These are phyloP conservation scores for Leptopilina clavipes DNA, from an alignment of 1,140 invertebrate species.

Conservation along the genomic window DNA sequence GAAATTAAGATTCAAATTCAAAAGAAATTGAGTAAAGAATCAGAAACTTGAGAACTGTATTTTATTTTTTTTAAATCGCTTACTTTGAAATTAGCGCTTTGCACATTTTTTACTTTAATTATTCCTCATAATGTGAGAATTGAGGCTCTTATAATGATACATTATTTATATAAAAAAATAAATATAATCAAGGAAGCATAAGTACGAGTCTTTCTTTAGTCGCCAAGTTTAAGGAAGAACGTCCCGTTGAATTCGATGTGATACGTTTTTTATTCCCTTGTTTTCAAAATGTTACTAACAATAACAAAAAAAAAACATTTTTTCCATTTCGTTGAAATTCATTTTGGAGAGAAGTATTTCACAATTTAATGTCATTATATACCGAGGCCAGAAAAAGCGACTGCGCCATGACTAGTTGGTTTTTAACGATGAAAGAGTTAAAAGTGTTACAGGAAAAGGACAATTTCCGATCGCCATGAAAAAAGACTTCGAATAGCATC, in stretches of 20 bases:
- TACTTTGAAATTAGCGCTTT: not conserved
- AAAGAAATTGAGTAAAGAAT: not conserved
- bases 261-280: slow-evolving; percentile 3
- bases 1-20: not conserved
- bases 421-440: too few relatives aligned
- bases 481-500: too few relatives aligned
- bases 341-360: not conserved
- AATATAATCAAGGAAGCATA: slow-evolving; percentile 60
- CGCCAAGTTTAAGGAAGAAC: slow-evolving; percentile 40
- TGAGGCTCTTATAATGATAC: slow-evolving; percentile 53
- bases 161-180: slow-evolving; percentile 62
- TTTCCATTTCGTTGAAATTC: not conserved
- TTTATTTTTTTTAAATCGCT: not conserved
- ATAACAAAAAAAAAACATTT: not conserved
- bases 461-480: too few relatives aligned
- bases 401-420: too few relatives aligned
- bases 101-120: slow-evolving; percentile 4
- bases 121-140: slow-evolving; percentile 43
- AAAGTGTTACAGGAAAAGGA: too few relatives aligned
- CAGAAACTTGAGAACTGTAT: not conserved
- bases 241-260: slow-evolving; percentile 46
- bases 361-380: too few relatives aligned
- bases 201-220: slow-evolving; percentile 54
- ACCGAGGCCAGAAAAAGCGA: too few relatives aligned
- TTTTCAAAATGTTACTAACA: not conserved